Evolutionary conservation across 2,797 vertebrate species (phyloP).

Genomic region (Gymnocypris eckloni): DNA sequence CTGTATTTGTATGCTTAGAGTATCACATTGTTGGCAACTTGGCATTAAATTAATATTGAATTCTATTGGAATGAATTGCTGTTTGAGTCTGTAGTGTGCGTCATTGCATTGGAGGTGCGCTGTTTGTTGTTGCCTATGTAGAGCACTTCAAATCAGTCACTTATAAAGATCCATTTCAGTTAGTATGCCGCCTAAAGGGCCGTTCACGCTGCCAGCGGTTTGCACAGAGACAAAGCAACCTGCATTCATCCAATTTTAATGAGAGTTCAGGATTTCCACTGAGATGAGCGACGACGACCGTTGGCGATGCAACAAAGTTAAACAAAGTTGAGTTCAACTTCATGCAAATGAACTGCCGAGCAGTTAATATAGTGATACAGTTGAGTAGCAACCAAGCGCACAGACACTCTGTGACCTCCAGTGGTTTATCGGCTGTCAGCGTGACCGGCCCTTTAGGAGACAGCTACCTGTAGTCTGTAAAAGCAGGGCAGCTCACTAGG

Average conservation of each 20-base stretch:
- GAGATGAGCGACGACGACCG: neutral
- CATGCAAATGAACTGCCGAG: neutral
- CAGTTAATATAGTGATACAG: neutral
- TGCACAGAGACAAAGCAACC: slow-evolving; percentile 13
- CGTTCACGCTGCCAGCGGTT: neutral
- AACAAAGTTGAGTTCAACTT: neutral
- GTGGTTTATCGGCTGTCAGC: neutral
- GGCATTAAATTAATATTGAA: neutral
- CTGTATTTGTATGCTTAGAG: neutral
- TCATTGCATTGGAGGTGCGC: neutral
- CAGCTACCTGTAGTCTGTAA: neutral
- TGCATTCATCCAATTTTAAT: slow-evolving; percentile 24
- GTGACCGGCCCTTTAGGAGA: neutral
- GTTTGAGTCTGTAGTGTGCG: neutral
- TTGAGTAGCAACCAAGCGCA: slow-evolving; percentile 12
- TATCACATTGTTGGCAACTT: neutral
- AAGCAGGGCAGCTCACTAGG: neutral
- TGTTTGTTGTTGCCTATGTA: neutral
- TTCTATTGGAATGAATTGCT: neutral
- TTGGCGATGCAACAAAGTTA: slow-evolving; percentile 5
- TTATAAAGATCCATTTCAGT: neutral
- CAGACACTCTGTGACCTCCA: slow-evolving; percentile 1
- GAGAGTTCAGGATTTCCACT: slow-evolving; percentile 8
- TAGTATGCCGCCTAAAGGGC: neutral
- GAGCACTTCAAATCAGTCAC: too few relatives aligned